A percentile compares a stretch with the other conserved stretches of the same genome.
phyloP scores from a whole-genome alignment of 2,888 invertebrate genomes.

The Acanthococcus lagerstroemiae region DNA sequence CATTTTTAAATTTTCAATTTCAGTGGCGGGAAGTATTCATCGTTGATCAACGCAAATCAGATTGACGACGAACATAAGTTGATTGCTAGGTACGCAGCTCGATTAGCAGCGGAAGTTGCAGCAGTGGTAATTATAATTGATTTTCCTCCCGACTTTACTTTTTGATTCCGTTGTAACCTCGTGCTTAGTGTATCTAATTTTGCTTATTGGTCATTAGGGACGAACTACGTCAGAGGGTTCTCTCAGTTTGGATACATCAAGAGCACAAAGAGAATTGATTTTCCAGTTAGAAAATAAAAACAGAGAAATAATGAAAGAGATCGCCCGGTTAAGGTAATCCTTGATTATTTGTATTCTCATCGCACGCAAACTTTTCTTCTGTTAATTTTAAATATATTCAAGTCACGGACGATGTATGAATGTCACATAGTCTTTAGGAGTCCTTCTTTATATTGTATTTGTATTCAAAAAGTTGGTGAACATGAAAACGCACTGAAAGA shows the following conservation, averaged over 20 bases:
- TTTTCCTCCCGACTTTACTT: slow-evolving; percentile 1
- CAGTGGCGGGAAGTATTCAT: slow-evolving; percentile 42
- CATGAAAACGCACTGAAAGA: too few species aligned
- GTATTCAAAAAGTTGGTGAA: too few species aligned
- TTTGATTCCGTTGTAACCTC: too few species aligned
- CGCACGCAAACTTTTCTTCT: background rate
- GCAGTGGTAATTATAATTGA: slow-evolving; percentile 48
- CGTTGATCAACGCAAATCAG: slow-evolving; percentile 46
- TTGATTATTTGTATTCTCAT: too few species aligned
- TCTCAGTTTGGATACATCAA: slow-evolving; percentile 70
- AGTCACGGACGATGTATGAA: background rate
- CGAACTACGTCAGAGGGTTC: slow-evolving; percentile 63
- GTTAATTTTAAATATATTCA: background rate
- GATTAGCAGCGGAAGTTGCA: slow-evolving; percentile 83
- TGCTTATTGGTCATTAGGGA: slow-evolving; percentile 43
- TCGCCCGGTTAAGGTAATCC: slow-evolving; percentile 73
- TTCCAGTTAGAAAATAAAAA: slow-evolving; percentile 89
- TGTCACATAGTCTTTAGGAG: too few species aligned
- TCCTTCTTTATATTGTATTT: too few species aligned
- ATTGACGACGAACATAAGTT: slow-evolving; percentile 88
- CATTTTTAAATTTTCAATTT: slow-evolving; percentile 20
- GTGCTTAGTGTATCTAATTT: background rate
- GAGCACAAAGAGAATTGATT: slow-evolving; percentile 83
- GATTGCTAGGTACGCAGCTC: slow-evolving; percentile 92
- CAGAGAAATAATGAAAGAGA: slow-evolving; percentile 90